These are phyloP conservation scores for Pygoscelis adeliae DNA, from an alignment of 2,113 vertebrate species.

Conservation along the genomic window DNA sequence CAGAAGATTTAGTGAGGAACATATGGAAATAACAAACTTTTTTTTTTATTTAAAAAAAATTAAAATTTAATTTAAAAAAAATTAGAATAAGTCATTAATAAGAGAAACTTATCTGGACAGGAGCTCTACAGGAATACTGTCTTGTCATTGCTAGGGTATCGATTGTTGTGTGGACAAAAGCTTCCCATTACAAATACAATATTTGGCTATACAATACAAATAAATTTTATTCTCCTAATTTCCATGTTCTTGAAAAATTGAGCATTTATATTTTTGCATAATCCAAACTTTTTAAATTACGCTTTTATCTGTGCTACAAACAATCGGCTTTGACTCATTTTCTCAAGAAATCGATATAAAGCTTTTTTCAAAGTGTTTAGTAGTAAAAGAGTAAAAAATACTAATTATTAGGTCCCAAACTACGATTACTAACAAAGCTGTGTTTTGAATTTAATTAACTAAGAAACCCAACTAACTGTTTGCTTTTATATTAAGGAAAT, in stretches of 20 bases:
- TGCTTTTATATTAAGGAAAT: slow-evolving; percentile 76
- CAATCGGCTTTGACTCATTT: not conserved
- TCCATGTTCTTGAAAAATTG: not conserved
- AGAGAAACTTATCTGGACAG: not conserved
- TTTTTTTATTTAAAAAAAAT: not conserved
- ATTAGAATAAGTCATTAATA: not conserved
- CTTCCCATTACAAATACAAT: not conserved
- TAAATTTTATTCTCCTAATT: not conserved
- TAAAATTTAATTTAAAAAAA: too few relatives aligned
- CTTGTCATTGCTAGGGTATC: not conserved
- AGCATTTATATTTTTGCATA: not conserved
- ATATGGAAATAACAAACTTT: not conserved
- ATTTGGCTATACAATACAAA: not conserved
- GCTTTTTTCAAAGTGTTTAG: not conserved
- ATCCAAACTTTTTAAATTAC: not conserved
- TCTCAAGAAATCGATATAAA: not conserved
- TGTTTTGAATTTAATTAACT: slow-evolving; percentile 15
- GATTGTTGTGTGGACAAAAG: not conserved
- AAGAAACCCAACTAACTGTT: slow-evolving; percentile 61
- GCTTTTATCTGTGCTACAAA: not conserved
- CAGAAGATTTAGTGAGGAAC: not conserved
- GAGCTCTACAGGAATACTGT: not conserved
- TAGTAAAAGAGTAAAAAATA: not conserved
- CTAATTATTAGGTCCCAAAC: not conserved
- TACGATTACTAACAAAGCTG: not conserved